phyloP scores from a whole-genome alignment of 2,797 vertebrate genomes.

The Hypotaenidia philippensis region DNA sequence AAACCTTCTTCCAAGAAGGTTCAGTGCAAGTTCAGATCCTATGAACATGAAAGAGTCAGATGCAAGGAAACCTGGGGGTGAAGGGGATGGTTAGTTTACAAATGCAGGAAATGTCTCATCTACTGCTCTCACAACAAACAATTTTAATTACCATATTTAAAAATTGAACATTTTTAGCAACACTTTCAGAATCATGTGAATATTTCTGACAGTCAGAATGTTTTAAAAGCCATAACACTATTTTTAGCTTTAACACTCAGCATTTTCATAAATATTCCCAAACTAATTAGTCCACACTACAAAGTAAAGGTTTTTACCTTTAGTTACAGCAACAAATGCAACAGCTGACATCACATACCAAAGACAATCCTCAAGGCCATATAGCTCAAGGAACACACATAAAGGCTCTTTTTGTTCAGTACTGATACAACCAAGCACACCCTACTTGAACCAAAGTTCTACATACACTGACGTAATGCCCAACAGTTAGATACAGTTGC shows the following conservation, averaged over 20 bases:
- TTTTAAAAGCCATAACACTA: slow-evolving; percentile 67
- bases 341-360: background rate
- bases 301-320: slow-evolving; percentile 76
- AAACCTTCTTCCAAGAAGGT: slow-evolving; percentile 28
- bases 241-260: slow-evolving; percentile 84
- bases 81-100: slow-evolving; percentile 15
- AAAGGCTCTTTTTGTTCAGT: background rate
- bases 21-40: slow-evolving; percentile 23
- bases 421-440: background rate
- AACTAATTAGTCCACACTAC: slow-evolving; percentile 78
- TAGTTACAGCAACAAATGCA: slow-evolving; percentile 42
- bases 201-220: slow-evolving; percentile 76
- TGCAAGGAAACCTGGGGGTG: background rate
- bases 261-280: slow-evolving; percentile 83
- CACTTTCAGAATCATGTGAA: slow-evolving; percentile 67
- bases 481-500: background rate
- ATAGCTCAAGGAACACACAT: background rate
- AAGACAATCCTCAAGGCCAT: background rate
- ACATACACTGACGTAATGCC: background rate
- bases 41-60: background rate
- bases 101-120: slow-evolving; percentile 60
- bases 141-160: slow-evolving; percentile 72
- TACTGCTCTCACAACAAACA: slow-evolving; percentile 64
- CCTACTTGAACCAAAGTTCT: background rate
- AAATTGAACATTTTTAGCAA: slow-evolving; percentile 78